These are phyloP conservation scores for Oegoconia quadripuncta DNA, from an alignment of 2,888 invertebrate species.

Conservation along the genomic window DNA sequence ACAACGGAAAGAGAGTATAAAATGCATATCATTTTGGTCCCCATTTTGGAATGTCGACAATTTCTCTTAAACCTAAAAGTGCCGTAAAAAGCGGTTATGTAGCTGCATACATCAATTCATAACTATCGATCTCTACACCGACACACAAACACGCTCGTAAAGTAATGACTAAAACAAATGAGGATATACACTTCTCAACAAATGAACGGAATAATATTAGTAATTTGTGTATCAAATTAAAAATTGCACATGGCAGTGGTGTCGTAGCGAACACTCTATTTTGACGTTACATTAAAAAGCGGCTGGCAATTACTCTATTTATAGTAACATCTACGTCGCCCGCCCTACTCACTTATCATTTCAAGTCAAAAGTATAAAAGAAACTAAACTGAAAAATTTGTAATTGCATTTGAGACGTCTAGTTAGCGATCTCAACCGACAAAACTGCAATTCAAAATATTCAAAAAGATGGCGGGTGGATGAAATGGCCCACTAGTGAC, in stretches of 20 bases:
- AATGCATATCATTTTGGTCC: slow-evolving; percentile 56
- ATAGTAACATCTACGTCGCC: slow-evolving; percentile 65
- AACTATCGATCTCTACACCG: slow-evolving; percentile 33
- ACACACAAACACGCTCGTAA: slow-evolving; percentile 54
- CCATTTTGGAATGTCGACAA: slow-evolving; percentile 68
- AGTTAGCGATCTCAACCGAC: slow-evolving; percentile 17
- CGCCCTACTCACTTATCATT: slow-evolving; percentile 44
- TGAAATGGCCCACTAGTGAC: slow-evolving; percentile 25
- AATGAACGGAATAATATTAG: slow-evolving; percentile 51
- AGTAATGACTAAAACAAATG: slow-evolving; percentile 61
- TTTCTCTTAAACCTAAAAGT: slow-evolving; percentile 43
- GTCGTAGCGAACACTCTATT: slow-evolving; percentile 68
- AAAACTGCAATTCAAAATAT: slow-evolving; percentile 20
- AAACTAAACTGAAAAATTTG: slow-evolving; percentile 16
- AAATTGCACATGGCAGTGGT: slow-evolving; percentile 77
- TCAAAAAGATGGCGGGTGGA: slow-evolving; percentile 23
- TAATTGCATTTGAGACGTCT: slow-evolving; percentile 18
- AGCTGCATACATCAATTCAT: slow-evolving; percentile 58
- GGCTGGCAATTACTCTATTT: slow-evolving; percentile 74
- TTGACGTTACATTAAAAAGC: slow-evolving; percentile 67
- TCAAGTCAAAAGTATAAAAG: slow-evolving; percentile 15
- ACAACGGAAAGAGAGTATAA: slow-evolving; percentile 7
- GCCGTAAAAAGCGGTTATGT: slow-evolving; percentile 37
- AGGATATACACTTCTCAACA: slow-evolving; percentile 58
- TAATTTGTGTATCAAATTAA: slow-evolving; percentile 53